A percentile compares a stretch with the other conserved stretches of the same genome.
Evolutionary conservation across 2,113 vertebrate species (phyloP).

Genomic region (Solenodon paradoxus): DNA sequence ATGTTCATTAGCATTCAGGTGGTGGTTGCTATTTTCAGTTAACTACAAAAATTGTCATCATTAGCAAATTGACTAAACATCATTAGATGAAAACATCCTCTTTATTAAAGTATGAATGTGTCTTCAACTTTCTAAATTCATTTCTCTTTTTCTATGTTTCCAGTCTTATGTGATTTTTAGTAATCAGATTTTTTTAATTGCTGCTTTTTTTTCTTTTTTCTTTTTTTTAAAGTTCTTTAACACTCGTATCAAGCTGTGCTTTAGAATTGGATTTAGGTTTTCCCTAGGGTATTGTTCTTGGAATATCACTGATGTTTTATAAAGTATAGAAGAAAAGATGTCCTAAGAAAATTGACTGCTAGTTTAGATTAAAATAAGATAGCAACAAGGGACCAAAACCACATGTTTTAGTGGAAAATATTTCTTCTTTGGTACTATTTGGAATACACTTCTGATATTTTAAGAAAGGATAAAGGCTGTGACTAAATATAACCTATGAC

Average conservation of each 20-base stretch:
- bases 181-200: slow-evolving; percentile 8
- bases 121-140: slow-evolving; percentile 39
- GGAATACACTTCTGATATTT: neutral
- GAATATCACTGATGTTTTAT: neutral
- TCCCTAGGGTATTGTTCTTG: neutral
- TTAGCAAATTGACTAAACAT: slow-evolving; percentile 30
- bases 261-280: slow-evolving; percentile 43
- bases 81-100: slow-evolving; percentile 38
- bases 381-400: neutral
- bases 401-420: neutral
- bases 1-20: slow-evolving; percentile 23
- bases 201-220: too few relatives aligned
- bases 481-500: neutral
- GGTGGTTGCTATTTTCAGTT: slow-evolving; percentile 42
- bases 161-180: slow-evolving; percentile 30
- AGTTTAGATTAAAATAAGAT: slow-evolving; percentile 41
- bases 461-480: neutral
- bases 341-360: neutral
- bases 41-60: slow-evolving; percentile 54
- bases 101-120: slow-evolving; percentile 4
- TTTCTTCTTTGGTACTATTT: neutral
- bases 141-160: neutral
- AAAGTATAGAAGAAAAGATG: slow-evolving; percentile 12
- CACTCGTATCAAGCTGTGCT: slow-evolving; percentile 28
- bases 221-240: neutral